Percentiles rank a stretch among this genome's conserved stretches.
These are phyloP conservation scores for Protosalanx chinensis DNA, from an alignment of 2,797 vertebrate species.

Conservation along the genomic window DNA sequence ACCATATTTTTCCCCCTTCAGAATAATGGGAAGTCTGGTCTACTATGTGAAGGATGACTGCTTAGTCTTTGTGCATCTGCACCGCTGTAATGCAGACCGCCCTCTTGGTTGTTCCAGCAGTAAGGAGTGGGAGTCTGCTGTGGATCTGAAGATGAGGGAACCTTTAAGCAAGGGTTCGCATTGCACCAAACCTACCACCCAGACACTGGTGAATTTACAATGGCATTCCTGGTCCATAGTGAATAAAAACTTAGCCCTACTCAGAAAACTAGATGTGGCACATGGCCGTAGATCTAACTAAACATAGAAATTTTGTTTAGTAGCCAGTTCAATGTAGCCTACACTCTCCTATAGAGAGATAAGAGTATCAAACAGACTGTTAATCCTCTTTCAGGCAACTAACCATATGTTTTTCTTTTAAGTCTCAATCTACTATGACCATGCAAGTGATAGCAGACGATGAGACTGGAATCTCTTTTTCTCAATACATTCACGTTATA, in stretches of 20 bases:
- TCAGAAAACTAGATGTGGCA: neutral
- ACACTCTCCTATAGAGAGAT: too few species aligned
- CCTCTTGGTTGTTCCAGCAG: constrained; percentile 57
- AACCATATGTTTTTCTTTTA: neutral
- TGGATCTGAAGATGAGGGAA: constrained; percentile 30
- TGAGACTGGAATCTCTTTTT: neutral
- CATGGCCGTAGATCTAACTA: neutral
- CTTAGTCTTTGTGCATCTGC: constrained; percentile 33
- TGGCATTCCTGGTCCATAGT: neutral
- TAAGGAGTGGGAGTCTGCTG: constrained; percentile 53
- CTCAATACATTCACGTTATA: neutral
- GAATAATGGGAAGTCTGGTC: constrained; percentile 1
- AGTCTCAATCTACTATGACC: neutral
- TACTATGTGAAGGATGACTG: constrained; percentile 33
- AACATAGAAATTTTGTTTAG: too few species aligned
- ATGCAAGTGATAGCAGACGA: neutral
- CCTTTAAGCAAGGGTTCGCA: constrained; percentile 55
- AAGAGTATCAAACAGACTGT: too few species aligned
- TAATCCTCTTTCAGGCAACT: too few species aligned
- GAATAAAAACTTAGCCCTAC: neutral
- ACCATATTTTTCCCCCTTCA: neutral
- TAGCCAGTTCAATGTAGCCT: too few species aligned
- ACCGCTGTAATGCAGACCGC: constrained; percentile 31
- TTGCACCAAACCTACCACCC: constrained; percentile 62
- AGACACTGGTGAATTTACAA: neutral